Evolutionary conservation across 2,888 invertebrate genomes (phyloP), one percentile per base, ranked within the genome.

Genomic region (Sphaerophoria rueppellii): DNA sequence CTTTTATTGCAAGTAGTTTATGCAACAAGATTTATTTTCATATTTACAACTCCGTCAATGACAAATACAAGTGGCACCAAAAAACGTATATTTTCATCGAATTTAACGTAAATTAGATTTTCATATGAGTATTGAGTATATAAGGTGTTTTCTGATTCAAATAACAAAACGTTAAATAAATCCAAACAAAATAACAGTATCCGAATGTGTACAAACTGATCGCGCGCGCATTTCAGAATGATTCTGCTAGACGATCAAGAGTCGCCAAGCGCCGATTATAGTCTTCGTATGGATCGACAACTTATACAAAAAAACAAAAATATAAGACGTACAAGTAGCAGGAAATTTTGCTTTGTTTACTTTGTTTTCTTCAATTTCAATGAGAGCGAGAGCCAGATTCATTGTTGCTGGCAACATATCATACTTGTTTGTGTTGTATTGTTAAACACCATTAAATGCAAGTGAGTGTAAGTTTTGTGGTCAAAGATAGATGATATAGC

Each of bases 211-310:
- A 90, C 89, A 88, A 89, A 88, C 89, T 87, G 89, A 89, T 91
- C 90, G 90, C 91, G 91, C 91, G 91, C 91, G 91, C 88, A 88
- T 91, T 91, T 89, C 90, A 91, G 91, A 91, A 91, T 91, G 90
- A 91, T 91, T 91, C 91, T 91, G 88, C 87, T 82, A 86, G 86
- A 87, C 87, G 87, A 86, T 88, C 82, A 87, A 83, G 72, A 78
- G 79, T 80, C 87, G 88, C 88, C 72, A 70, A 81, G 86, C 80
- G 16, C 67, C 67, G 67, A 67, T 67, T 50, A n/a, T 54, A 54
- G 55, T 55, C 24, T 37, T 43, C 35, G 50, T 14, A n/a, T 24
- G 37, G 72, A 48, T 74, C 57, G 40, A 12, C 43, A 43, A 35
- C 24, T 16, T 16, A 9, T 43, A 43, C 43, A 12, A 7, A 12